Evolutionary conservation across 1,140 invertebrate species (phyloP), one percentile per base, ranked within the genome.

Genomic region (Camponotus floridanus): DNA sequence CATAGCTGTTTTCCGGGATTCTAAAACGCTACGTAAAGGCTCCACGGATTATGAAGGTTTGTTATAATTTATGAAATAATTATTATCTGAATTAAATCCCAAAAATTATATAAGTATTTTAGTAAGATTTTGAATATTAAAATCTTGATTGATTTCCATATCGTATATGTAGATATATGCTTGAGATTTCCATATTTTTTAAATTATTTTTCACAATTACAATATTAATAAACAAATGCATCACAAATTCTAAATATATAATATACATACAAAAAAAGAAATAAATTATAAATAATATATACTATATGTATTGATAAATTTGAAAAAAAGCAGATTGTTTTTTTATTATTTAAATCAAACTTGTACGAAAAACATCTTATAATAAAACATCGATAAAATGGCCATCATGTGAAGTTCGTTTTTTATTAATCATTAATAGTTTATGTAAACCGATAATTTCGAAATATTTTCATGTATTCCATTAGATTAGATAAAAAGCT

Each of bases 41-140:
- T 86, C 91, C 13, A 87, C 57, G 9, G 33, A 83, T 48, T 91
- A 92, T 62, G 91, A 92, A 92, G 91, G 91, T 92, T 68, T 81
- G 76, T 51, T 26, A 59, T 62, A 68, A 42, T 61, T 13, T 26
- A 26, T 45, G 21, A 21, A 74, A 55, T 67, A 48, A 84, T 61
- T 84, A 1, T 67, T 13, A 51, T 55, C 51, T 42, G 5, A 59
- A 33, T 39, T 31, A 31, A 3, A 18, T 55, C 5, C 3, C 8
- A 55, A 55, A 48, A 11, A 57, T 73, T 31, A 59, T 59, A 3
- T 26, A 59, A 59, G n/a, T 26, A 26, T 26, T 26, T 26, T 26
- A 26, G 26, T 26, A 26, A 26, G 26, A 26, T 26, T 26, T 26
- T 26, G 26, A 26, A 1, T 26, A 55, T 8, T 9, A 21, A 73